Evolutionary conservation across 2,113 vertebrate genomes (phyloP), one percentile per base, ranked within the genome.

Genomic region (Psittacula cyanocephala): DNA sequence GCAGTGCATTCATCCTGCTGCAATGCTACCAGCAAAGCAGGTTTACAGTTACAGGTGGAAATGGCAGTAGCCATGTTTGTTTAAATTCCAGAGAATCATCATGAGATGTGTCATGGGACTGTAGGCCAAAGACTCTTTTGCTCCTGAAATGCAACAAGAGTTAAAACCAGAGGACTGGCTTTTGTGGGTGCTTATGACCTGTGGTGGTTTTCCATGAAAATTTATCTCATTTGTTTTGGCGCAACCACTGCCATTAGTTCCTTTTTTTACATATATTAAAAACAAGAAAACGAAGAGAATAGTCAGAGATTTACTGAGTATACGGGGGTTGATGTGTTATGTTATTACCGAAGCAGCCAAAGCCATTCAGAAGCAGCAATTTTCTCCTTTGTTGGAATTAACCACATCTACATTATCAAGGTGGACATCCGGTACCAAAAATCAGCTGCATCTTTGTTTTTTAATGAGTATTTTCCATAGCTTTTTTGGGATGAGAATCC

Each of bases 1-100:
- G 4, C 0, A 19, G 37, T 6, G 37, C 22, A 1, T 65, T 46
- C 23, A 1, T 44, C 35, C 49, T 29, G 16, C 65, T 10, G 59
- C 67, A 27, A 31, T 7, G 43, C 65, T 78, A 37, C 13, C 64
- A 60, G 55, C 28, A 37, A 35, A 57, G 50, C 47, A 18, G 13
- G 6, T 52, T 18, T 35, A 59, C 33, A 24, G 33, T 59, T 59
- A 59, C 57, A 59, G 22, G 7, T 10, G 6, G 17, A 14, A 50
- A 28, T 14, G 14, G 49, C n/a, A n/a, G 31, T 5, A 19, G 33
- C 44, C 27, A 59, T 33, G 37, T 50, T 88, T 50, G 22, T 22
- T 68, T 52, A 25, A 13, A 3, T 81, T 47, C 28, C 43, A n/a
- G 65, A 28, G 25, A 37, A 20, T 37, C 57, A 4, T 39, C 17